Percentiles rank a stretch among this genome's conserved stretches.
These are phyloP conservation scores for Polydesmus complanatus DNA, from an alignment of 2,888 invertebrate species.

Conservation along the genomic window DNA sequence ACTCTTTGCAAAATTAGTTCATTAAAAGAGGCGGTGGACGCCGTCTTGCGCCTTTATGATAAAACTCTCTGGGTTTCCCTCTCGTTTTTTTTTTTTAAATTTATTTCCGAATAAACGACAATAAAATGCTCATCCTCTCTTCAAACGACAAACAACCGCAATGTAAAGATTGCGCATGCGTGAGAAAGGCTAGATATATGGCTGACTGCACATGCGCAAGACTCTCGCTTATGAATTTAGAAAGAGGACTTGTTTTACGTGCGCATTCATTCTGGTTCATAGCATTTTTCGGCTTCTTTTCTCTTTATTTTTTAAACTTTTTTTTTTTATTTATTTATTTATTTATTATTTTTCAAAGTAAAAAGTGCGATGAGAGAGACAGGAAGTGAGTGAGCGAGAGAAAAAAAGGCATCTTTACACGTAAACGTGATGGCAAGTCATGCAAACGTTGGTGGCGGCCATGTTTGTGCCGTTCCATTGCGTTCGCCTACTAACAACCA, in stretches of 20 bases:
- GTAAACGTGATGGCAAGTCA: not conserved
- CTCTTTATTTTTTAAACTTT: not conserved
- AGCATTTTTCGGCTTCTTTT: not conserved
- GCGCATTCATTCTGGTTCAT: not conserved
- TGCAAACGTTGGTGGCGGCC: not conserved
- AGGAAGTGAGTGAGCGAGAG: too few relatives aligned
- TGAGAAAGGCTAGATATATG: not conserved
- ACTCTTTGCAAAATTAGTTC: not conserved
- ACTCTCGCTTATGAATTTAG: not conserved
- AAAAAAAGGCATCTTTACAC: not conserved
- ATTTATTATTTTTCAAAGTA: too few relatives aligned
- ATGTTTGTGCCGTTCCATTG: too few relatives aligned
- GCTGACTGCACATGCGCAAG: not conserved
- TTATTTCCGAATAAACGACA: too few relatives aligned
- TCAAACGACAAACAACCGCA: not conserved
- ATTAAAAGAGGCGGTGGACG: not conserved
- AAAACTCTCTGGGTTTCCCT: not conserved
- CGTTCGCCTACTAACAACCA: too few relatives aligned
- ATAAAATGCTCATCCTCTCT: not conserved
- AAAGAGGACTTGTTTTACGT: not conserved
- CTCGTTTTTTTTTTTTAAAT: too few relatives aligned
- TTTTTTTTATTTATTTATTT: too few relatives aligned
- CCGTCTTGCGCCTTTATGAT: not conserved
- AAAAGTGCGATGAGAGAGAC: too few relatives aligned
- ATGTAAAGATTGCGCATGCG: not conserved